Evolutionary conservation across 2,888 invertebrate species (phyloP).

Genomic region (Antheraea assamensis): DNA sequence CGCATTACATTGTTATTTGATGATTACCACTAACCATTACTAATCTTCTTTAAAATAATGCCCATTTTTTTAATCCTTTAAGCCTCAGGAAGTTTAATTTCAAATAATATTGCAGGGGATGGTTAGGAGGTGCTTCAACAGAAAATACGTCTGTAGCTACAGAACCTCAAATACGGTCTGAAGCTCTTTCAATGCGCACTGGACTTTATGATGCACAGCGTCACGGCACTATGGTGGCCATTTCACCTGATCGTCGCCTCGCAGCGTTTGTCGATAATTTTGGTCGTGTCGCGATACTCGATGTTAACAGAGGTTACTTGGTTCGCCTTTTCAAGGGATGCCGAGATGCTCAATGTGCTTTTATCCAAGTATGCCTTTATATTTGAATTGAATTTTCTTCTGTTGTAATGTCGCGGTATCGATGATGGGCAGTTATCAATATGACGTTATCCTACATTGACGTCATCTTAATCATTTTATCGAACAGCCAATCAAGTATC

Average conservation of each 20-base stretch:
- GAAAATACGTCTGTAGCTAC: constrained; percentile 51
- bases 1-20: too few species aligned
- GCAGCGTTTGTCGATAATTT: constrained; percentile 92
- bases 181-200: constrained; percentile 89
- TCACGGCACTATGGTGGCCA: constrained; percentile 85
- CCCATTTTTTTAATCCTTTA: too few species aligned
- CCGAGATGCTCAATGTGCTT: constrained; percentile 96
- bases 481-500: too few species aligned
- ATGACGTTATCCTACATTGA: too few species aligned
- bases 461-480: too few species aligned
- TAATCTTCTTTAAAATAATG: too few species aligned
- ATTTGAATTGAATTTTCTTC: neutral
- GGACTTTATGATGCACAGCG: constrained; percentile 91
- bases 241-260: constrained; percentile 90
- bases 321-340: constrained; percentile 97
- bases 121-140: constrained; percentile 67
- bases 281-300: constrained; percentile 93
- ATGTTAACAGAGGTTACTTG: constrained; percentile 89
- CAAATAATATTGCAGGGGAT: constrained; percentile 55
- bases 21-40: too few species aligned
- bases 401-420: neutral
- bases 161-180: constrained; percentile 84
- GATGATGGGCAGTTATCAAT: too few species aligned
- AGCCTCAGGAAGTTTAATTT: too few species aligned
- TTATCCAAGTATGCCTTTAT: constrained; percentile 86